Evolutionary conservation across 1,140 invertebrate species (phyloP).

Genomic region (Sesamia nonagrioides): DNA sequence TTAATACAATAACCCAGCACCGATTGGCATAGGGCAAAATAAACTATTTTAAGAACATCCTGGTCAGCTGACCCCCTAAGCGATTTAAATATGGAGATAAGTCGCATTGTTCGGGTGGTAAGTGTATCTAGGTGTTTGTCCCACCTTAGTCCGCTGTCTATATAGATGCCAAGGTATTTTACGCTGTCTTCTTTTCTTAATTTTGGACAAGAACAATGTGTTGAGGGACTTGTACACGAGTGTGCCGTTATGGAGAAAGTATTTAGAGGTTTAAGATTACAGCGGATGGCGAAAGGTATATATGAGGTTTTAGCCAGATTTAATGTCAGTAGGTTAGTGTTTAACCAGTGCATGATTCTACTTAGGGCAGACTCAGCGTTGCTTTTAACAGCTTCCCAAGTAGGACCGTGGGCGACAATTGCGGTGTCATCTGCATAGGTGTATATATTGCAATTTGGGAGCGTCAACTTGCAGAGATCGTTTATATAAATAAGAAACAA

Average conservation of each 20-base stretch:
- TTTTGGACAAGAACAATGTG: neutral
- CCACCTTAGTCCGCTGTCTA: neutral
- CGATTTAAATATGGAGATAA: neutral
- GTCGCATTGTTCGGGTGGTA: neutral
- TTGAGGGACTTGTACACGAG: neutral
- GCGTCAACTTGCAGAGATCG: neutral
- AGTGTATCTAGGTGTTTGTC: neutral
- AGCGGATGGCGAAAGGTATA: neutral
- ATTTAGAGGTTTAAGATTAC: neutral
- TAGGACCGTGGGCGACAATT: neutral
- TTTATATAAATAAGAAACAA: neutral
- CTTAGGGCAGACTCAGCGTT: neutral
- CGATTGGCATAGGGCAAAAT: too few relatives aligned
- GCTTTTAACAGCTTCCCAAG: neutral
- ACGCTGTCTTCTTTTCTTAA: neutral
- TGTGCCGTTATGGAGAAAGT: neutral
- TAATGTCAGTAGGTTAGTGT: neutral
- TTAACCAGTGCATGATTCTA: neutral
- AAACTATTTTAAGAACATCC: neutral
- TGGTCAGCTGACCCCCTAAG: neutral
- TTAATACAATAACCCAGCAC: too few relatives aligned
- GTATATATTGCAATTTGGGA: neutral
- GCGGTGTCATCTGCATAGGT: neutral
- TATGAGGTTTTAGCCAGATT: neutral
- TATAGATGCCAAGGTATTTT: neutral